Evolutionary conservation across 2,113 vertebrate species (phyloP), one percentile per base, ranked within the genome.

Genomic region (human (Homo sapiens)): DNA sequence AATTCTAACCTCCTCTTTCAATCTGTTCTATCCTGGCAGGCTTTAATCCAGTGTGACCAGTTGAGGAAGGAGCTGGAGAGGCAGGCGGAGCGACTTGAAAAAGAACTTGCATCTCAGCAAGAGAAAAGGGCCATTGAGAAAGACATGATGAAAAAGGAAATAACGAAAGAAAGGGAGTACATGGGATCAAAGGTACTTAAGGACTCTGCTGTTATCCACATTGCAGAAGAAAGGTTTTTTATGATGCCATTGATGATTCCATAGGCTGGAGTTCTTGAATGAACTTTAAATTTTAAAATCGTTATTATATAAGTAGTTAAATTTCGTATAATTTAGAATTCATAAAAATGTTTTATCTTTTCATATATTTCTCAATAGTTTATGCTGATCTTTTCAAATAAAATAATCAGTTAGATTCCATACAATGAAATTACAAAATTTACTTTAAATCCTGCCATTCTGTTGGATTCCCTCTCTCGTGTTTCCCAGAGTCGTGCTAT

Each of bases 31-130:
- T 4, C 78, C 78, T 98, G 84, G 35, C 98, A 99, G 99, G 99
- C 99, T 93, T 96, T 99, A 89, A 99, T 99, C 78, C 99, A 99
- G 91, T 99, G 99, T 98, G 99, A 99, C 86, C 99, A 99, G 96
- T 79, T 99, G 94, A 99, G 98, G 98, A 99, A 97, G 80, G 99
- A 99, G 73, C 98, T 99, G 94, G 97, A 98, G 76, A 98, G 99
- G 79, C 99, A 99, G 94, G 98, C 98, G 82, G 99, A 99, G 66
- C 98, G 98, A 18, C 97, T 99, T 45, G 99, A 99, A 94, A 99
- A 95, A 93, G 99, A 99, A 35, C 94, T 99, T 59, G 97, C 98
- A 40, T 97, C 94, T 43, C 98, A 99, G 93, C 96, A 99, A 90
- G 98, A 98, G 96, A 99, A 99, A 97, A 98, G 99, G 82, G 66